Conservation (phyloP, 2,888 invertebrate species). For the Scaptodrosophila latifasciaeformis region DNA sequence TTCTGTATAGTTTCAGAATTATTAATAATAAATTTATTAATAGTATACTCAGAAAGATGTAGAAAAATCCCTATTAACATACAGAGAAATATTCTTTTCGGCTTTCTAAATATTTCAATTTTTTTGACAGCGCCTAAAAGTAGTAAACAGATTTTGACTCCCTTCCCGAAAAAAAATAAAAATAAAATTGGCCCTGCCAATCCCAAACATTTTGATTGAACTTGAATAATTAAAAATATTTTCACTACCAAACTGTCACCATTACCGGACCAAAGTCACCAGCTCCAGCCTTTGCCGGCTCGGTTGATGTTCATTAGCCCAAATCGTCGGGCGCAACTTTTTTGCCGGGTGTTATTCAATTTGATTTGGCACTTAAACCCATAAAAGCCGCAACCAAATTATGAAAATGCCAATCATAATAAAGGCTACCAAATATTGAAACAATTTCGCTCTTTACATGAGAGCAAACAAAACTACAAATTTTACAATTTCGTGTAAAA, state of each 20-base stretch:
- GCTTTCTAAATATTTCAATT: no score
- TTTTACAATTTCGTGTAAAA: conserved; percentile 14
- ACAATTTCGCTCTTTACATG: no score
- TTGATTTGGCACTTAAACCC: no score
- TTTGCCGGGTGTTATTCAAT: conserved; percentile 44
- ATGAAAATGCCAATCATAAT: conserved; percentile 44
- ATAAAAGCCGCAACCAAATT: conserved; percentile 16
- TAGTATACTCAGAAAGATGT: no score
- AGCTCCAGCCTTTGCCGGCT: no score
- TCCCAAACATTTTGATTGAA: conserved; percentile 52
- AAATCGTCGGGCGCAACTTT: no score
- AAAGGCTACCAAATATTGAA: no score
- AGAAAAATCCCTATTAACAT: no score
- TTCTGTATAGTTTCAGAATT: no score
- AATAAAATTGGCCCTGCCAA: not conserved
- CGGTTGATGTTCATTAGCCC: conserved; percentile 48
- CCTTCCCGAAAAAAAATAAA: not conserved
- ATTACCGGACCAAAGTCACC: no score
- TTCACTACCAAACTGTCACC: conserved; percentile 5
- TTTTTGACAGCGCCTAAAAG: conserved; percentile 19
- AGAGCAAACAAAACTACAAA: conserved; percentile 23
- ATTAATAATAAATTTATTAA: no score
- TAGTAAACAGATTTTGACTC: conserved; percentile 5
- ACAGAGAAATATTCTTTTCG: no score
- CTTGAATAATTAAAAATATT: conserved; percentile 54